Conservation (phyloP, 2,888 invertebrate species). For the Anoncus sp. region DNA sequence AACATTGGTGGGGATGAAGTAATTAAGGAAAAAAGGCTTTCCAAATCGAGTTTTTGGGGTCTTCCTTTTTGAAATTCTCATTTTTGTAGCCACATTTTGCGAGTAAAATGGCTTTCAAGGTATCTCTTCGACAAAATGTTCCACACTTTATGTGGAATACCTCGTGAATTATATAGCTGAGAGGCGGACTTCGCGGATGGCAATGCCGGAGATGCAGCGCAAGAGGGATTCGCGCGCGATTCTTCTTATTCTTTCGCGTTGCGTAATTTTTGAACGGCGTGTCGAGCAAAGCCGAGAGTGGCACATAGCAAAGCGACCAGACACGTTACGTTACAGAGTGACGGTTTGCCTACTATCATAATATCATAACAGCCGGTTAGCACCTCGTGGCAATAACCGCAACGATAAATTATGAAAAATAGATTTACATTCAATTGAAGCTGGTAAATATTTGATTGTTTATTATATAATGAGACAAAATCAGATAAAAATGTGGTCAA, state of each 20-base stretch:
- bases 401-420: constrained; percentile 41
- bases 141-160: neutral
- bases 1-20: neutral
- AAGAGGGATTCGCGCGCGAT: constrained; percentile 14
- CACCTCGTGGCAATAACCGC: constrained; percentile 60
- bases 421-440: neutral
- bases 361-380: constrained; percentile 58
- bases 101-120: neutral
- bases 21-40: neutral
- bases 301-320: constrained; percentile 36
- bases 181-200: constrained; percentile 37
- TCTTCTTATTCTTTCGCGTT: constrained; percentile 48
- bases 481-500: too few species aligned
- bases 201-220: constrained; percentile 33
- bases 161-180: constrained; percentile 8
- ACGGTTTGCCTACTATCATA: constrained; percentile 50
- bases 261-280: constrained; percentile 37
- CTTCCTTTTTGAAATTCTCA: neutral
- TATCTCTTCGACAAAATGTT: neutral
- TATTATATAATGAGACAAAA: neutral
- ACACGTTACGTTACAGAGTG: constrained; percentile 51
- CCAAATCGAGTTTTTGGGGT: neutral
- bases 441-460: neutral
- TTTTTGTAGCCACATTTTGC: neutral
- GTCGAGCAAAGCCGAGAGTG: constrained; percentile 39